Evolutionary conservation across 1,140 invertebrate species (phyloP), one percentile per base, ranked within the genome.

Genomic region (Colletes latitarsis): DNA sequence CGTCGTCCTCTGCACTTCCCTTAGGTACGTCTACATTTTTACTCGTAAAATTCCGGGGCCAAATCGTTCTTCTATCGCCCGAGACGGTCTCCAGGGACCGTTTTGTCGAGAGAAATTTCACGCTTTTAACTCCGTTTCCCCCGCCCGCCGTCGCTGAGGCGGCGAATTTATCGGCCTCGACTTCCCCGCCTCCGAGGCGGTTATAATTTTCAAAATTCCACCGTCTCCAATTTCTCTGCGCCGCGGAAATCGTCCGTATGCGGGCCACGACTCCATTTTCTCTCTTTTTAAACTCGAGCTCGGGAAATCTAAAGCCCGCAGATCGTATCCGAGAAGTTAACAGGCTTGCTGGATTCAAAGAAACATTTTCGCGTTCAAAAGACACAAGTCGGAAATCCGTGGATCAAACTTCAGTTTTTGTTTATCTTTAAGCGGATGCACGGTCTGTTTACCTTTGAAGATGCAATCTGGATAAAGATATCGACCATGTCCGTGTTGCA

Each of bases 121-220:
- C 70, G 55, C 17, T 64, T 39, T n/a, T 9, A 30, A 12, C n/a
- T 15, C 62, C 4, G 6, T 43, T 21, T 73, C 41, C 64, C 1
- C 1, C 17, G 9, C 8, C 46, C 41, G 1, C n/a, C 5, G 43
- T 67, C 46, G 4, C 43, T 17, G 14, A n/a, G n/a, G 5, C 43
- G 3, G 19, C 14, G 30, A 17, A 43, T 67, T 46, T 67, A 67
- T 67, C 9, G 43, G 4, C 41, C 68, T 77, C 30, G 39, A 3
- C 8, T 30, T 30, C 43, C 15, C 41, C 46, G 55, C 12, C 3
- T 21, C n/a, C 60, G 30, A 15, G 0, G 17, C 57, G 10, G 41
- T 73, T 73, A 46, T 62, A 73, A 73, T 73, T 73, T 55, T 60
- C 19, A 4, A 73, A 73, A 73, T 62, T 62, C 19, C 57, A 73